Base-by-base conservation (phyloP, 2,797 vertebrate species). In the Alcedo quadribrachys region DNA sequence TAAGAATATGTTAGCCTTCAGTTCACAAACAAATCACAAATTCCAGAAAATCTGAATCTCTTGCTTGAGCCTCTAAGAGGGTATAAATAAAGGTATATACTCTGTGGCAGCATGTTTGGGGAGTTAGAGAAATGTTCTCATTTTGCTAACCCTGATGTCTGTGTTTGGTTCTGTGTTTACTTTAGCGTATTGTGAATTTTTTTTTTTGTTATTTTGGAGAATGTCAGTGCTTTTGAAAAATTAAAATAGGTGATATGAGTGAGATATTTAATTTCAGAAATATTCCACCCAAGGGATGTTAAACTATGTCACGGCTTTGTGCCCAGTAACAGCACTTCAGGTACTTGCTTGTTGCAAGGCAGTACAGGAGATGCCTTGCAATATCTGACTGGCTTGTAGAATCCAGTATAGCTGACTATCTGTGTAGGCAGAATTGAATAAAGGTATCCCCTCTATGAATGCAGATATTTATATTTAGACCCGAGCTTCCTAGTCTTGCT, bases 1-100 rank as follows among this genome's bases (percentile, higher is more conserved):
- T 53, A 89, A 92, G 87, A 78, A 78, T 78, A 71, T 62, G 48
- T 78, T 87, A 89, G 58, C 60, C 60, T 80, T 85, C 37, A 30
- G 55, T 84, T 85, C 75, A 87, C 62, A 91, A 92, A 61, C 69
- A 86, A 87, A 78, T 94, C 61, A 79, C 63, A 67, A 61, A 71
- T 90, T 91, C 78, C 48, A 83, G 80, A 74, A 85, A 85, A 78
- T 74, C 74, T 60, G 81, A 79, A 73, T 87, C 77, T 80, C 62
- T 71, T 67, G 7, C 75, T 67, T 68, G 61, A 93, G 60, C 53
- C 57, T 86, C 45, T 68, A 69, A 66, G 55, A 45, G 27, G 20
- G 15, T 66, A 73, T 62, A 83, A 92, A 89, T 55, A 84, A 91
- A 68, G 1, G 2, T 55, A 21, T 55, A 19, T n/a, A 1, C 22